A percentile compares a stretch with the other conserved stretches of the same genome.
Evolutionary conservation across 2,888 invertebrate genomes (phyloP).

Genomic region (Blomia tropicalis): DNA sequence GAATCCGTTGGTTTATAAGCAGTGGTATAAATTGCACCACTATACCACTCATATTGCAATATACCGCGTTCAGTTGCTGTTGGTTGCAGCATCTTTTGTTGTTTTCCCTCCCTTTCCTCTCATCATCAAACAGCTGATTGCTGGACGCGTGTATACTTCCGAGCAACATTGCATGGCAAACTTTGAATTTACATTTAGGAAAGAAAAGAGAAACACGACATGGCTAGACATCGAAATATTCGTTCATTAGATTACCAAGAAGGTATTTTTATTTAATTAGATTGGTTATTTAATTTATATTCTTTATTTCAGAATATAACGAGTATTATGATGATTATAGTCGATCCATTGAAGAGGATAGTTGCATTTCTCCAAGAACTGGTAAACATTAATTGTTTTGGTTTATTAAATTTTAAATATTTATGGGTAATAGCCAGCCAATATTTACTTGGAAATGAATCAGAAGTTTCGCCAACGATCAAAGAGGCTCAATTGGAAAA

Average conservation of each 20-base stretch:
- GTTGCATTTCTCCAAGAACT: slow-evolving; percentile 50
- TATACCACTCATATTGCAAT: too few species aligned
- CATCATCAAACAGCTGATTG: too few species aligned
- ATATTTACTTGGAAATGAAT: slow-evolving; percentile 13
- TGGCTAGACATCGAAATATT: slow-evolving; percentile 74
- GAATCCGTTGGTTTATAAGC: too few species aligned
- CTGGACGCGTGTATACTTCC: too few species aligned
- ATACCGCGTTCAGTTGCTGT: too few species aligned
- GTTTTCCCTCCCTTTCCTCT: too few species aligned
- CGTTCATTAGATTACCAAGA: slow-evolving; percentile 68
- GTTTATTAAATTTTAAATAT: background rate
- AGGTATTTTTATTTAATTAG: slow-evolving; percentile 37
- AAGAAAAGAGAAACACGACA: too few species aligned
- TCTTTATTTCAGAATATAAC: slow-evolving; percentile 54
- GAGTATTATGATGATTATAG: slow-evolving; percentile 69
- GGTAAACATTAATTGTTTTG: slow-evolving; percentile 24
- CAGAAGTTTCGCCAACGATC: too few species aligned
- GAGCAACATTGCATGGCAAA: too few species aligned
- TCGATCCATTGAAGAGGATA: slow-evolving; percentile 82
- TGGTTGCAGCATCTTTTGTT: too few species aligned
- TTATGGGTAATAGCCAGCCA: slow-evolving; percentile 4
- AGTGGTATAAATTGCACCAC: too few species aligned
- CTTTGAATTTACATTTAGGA: too few species aligned
- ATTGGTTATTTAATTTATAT: slow-evolving; percentile 14
- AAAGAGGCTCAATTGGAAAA: slow-evolving; percentile 54